These are phyloP conservation scores for Electrophaes corylata DNA, from an alignment of 2,888 invertebrate species.

Conservation along the genomic window DNA sequence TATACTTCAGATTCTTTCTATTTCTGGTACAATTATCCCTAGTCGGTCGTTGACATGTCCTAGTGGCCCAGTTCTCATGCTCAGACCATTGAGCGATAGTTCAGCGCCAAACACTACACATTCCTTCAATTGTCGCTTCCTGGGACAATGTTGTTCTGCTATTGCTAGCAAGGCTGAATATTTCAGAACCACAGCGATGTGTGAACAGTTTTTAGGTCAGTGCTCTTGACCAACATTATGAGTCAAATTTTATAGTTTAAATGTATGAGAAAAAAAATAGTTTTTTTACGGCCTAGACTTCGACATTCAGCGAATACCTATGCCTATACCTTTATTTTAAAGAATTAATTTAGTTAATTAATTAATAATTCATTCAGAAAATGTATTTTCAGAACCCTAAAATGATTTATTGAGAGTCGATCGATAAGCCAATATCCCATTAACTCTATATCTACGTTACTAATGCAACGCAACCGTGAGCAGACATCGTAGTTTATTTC, in stretches of 20 bases:
- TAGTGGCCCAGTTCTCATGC: conserved; percentile 76
- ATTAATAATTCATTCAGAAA: too few species aligned
- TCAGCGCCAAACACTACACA: conserved; percentile 56
- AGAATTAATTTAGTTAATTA: too few species aligned
- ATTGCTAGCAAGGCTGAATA: conserved; percentile 54
- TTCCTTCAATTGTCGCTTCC: conserved; percentile 75
- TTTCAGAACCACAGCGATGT: conserved; percentile 36
- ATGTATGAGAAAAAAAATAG: too few species aligned
- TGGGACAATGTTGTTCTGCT: conserved; percentile 58
- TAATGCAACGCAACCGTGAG: conserved; percentile 39
- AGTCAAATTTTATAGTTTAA: too few species aligned
- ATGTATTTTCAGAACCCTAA: conserved; percentile 3
- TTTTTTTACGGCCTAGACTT: too few species aligned
- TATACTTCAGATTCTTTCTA: conserved; percentile 28
- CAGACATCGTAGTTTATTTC: conserved; percentile 38
- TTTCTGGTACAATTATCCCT: conserved; percentile 27
- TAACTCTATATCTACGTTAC: conserved; percentile 30
- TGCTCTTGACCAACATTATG: conserved; percentile 44
- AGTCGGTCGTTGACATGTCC: conserved; percentile 62
- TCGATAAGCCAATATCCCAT: conserved; percentile 30
- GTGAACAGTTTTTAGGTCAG: conserved; percentile 20
- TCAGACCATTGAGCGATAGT: conserved; percentile 65
- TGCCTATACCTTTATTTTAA: too few species aligned
- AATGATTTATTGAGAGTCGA: conserved; percentile 25
- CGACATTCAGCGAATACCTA: too few species aligned